phyloP scores from a whole-genome alignment of 2,888 invertebrate genomes.

The Pachliopta kotzebuea region DNA sequence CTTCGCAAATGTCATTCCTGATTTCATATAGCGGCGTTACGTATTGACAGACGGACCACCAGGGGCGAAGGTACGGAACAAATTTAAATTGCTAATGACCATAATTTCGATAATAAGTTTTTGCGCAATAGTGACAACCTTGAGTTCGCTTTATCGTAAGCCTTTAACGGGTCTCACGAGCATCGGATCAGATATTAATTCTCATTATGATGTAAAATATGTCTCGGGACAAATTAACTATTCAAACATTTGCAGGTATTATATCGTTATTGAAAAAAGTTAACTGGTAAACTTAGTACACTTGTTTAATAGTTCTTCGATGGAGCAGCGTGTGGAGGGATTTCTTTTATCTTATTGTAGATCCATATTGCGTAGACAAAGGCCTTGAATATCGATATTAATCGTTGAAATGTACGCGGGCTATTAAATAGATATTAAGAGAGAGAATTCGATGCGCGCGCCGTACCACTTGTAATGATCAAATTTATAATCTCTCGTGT shows the following conservation, averaged over 20 bases:
- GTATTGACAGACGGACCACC: conserved; percentile 23
- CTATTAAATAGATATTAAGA: conserved; percentile 73
- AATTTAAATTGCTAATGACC: not conserved
- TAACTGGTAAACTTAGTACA: conserved; percentile 37
- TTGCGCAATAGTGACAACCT: conserved; percentile 7
- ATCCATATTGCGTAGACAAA: conserved; percentile 51
- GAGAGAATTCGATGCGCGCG: conserved; percentile 65
- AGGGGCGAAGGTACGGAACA: conserved; percentile 6
- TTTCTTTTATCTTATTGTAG: conserved; percentile 44
- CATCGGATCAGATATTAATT: conserved; percentile 5
- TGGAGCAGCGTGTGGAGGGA: not conserved
- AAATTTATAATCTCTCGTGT: conserved; percentile 77
- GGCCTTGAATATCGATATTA: conserved; percentile 48
- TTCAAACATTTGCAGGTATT: not conserved
- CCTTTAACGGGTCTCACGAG: conserved; percentile 6
- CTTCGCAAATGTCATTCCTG: conserved; percentile 2
- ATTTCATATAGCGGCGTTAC: conserved; percentile 4
- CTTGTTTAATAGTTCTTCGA: conserved; percentile 20
- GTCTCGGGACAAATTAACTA: not conserved
- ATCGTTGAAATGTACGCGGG: conserved; percentile 62
- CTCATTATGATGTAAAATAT: conserved; percentile 6
- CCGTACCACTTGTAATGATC: conserved; percentile 75
- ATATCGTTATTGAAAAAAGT: not conserved
- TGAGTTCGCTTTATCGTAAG: conserved; percentile 3
- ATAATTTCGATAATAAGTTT: not conserved